Evolutionary conservation across 1,140 invertebrate genomes (phyloP).

Genomic region (Solenopsis invicta): DNA sequence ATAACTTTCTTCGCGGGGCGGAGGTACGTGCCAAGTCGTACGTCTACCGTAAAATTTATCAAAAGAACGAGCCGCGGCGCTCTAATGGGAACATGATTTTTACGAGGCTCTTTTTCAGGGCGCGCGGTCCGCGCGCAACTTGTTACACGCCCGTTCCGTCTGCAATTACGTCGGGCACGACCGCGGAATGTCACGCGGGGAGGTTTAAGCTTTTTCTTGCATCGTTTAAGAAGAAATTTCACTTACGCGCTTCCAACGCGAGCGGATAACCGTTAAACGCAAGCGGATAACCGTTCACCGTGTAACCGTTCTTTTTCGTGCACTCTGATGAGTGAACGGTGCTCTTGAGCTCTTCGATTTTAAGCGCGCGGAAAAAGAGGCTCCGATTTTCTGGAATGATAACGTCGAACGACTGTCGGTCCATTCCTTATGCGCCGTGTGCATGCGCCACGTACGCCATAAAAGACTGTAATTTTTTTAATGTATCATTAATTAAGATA

Average conservation of each 20-base stretch:
- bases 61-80: conserved; percentile 42
- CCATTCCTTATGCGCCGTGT: neutral
- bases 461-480: neutral
- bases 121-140: conserved; percentile 42
- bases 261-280: neutral
- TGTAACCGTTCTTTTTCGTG: neutral
- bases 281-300: neutral
- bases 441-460: neutral
- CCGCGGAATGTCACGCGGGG: conserved; percentile 25
- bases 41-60: conserved; percentile 62
- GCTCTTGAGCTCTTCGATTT: conserved; percentile 16
- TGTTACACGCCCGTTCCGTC: conserved; percentile 45
- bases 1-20: conserved; percentile 57
- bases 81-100: conserved; percentile 66
- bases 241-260: neutral
- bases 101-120: conserved; percentile 60
- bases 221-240: conserved; percentile 52
- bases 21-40: conserved; percentile 61
- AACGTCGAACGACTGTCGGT: conserved; percentile 20
- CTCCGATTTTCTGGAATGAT: conserved; percentile 22
- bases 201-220: conserved; percentile 21
- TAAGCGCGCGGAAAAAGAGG: conserved; percentile 8
- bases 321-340: neutral
- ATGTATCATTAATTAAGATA: neutral
- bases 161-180: conserved; percentile 44